Percentiles rank a stretch among this genome's conserved stretches.
These are phyloP conservation scores for Rhogogaster chlorosoma DNA, from an alignment of 2,888 invertebrate genomes.

Conservation along the genomic window DNA sequence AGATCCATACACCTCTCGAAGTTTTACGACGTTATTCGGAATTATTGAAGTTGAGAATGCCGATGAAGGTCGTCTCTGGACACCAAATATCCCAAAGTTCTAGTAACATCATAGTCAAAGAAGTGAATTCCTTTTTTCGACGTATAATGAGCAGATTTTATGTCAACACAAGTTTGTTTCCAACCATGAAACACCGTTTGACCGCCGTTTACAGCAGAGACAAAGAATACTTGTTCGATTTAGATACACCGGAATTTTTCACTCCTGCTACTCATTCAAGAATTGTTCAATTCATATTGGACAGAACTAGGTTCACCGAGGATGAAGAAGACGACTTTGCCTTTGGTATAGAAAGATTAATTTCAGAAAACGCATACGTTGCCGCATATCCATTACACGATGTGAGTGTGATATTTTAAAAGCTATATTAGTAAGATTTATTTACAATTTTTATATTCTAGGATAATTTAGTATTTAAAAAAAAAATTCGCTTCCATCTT, in stretches of 20 bases:
- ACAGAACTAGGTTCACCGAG: conserved; percentile 90
- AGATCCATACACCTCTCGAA: conserved; percentile 92
- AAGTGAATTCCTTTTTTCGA: conserved; percentile 81
- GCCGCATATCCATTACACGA: conserved; percentile 95
- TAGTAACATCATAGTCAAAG: conserved; percentile 81
- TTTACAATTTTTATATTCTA: neutral
- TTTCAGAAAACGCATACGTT: conserved; percentile 86
- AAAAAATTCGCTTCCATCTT: neutral
- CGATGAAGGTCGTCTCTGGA: conserved; percentile 92
- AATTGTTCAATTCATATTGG: conserved; percentile 95
- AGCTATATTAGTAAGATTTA: neutral
- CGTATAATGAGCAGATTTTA: conserved; percentile 81
- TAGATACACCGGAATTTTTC: conserved; percentile 90
- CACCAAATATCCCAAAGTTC: conserved; percentile 83
- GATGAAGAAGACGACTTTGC: conserved; percentile 85
- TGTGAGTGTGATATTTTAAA: conserved; percentile 79
- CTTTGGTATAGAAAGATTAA: conserved; percentile 89
- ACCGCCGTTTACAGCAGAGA: conserved; percentile 95
- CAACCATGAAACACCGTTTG: conserved; percentile 88
- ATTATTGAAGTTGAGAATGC: conserved; percentile 94
- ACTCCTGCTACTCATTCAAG: conserved; percentile 91
- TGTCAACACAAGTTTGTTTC: conserved; percentile 87
- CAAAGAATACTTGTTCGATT: conserved; percentile 96
- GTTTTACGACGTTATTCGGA: conserved; percentile 94
- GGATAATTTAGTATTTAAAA: neutral